A percentile compares a stretch with the other conserved stretches of the same genome.
Evolutionary conservation across 2,797 vertebrate species (phyloP).

Genomic region (Sebastolobus alascanus): DNA sequence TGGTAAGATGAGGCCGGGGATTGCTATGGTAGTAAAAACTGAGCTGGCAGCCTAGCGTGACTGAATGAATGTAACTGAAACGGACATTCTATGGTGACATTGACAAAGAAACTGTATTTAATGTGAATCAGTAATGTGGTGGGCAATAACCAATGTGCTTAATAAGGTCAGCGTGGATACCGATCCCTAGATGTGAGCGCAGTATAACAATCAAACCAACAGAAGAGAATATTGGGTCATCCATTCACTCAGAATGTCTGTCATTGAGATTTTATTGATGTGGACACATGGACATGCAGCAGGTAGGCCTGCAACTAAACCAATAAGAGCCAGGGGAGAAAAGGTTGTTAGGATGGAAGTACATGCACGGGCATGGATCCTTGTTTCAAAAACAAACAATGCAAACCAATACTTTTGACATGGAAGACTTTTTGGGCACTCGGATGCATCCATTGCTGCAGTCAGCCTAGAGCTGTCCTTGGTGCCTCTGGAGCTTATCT

Average conservation of each 20-base stretch:
- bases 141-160: background rate
- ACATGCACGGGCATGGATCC: background rate
- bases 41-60: conserved; percentile 1
- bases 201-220: background rate
- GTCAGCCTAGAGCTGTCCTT: conserved; percentile 46
- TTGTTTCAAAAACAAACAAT: conserved; percentile 24
- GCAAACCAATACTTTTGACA: conserved; percentile 15
- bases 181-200: background rate
- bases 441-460: conserved; percentile 37
- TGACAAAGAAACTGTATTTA: conserved; percentile 21
- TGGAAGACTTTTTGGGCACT: conserved; percentile 6
- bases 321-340: background rate
- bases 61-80: background rate
- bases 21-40: conserved; percentile 8
- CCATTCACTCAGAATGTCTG: conserved; percentile 15
- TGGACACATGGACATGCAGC: conserved; percentile 18
- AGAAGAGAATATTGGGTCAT: conserved; percentile 17
- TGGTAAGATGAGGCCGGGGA: background rate
- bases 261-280: conserved; percentile 30
- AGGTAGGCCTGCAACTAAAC: conserved; percentile 5
- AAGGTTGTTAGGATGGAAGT: background rate
- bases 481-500: conserved; percentile 62
- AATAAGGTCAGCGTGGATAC: conserved; percentile 6
- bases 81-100: background rate
- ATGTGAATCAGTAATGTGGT: background rate